phyloP scores from a whole-genome alignment of 92 coral and sea anemone species.

The Bergia puertoricense region DNA sequence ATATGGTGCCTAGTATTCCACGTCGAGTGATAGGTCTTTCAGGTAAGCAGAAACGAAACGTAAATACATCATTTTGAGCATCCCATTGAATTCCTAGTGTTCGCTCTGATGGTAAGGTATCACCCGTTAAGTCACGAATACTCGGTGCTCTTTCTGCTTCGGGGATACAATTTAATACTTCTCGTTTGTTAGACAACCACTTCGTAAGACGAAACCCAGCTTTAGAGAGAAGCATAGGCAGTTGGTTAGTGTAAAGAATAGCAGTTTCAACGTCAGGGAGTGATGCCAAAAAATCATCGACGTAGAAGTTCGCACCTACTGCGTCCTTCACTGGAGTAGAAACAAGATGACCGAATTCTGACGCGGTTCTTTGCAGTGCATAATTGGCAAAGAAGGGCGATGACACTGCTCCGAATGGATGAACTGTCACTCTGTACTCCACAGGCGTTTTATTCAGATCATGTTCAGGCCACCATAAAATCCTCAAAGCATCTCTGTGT shows the following conservation, averaged over 20 bases:
- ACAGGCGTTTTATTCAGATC: conserved; percentile 37
- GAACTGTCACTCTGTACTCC: conserved; percentile 41
- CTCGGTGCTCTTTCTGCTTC: background rate
- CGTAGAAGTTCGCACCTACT: background rate
- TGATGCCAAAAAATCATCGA: conserved; percentile 44
- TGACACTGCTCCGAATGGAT: too few species aligned
- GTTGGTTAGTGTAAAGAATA: background rate
- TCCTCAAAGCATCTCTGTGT: conserved; percentile 41
- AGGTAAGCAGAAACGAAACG: background rate
- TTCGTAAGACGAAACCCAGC: conserved; percentile 28
- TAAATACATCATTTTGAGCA: background rate
- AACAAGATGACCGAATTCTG: background rate
- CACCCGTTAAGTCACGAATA: background rate
- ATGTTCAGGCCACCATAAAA: conserved; percentile 55
- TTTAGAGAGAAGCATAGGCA: conserved; percentile 29
- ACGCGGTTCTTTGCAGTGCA: background rate
- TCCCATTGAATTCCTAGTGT: background rate
- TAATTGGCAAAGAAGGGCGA: conserved; percentile 24
- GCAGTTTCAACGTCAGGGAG: conserved; percentile 33
- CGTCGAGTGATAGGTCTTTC: background rate
- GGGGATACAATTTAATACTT: background rate
- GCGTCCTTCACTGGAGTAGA: background rate
- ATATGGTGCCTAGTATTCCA: background rate
- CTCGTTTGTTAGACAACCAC: conserved; percentile 51
- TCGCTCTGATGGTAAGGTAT: background rate